Percentiles rank a stretch among this genome's conserved stretches.
phyloP scores from a whole-genome alignment of 2,888 invertebrate species.

The Busseola fusca region DNA sequence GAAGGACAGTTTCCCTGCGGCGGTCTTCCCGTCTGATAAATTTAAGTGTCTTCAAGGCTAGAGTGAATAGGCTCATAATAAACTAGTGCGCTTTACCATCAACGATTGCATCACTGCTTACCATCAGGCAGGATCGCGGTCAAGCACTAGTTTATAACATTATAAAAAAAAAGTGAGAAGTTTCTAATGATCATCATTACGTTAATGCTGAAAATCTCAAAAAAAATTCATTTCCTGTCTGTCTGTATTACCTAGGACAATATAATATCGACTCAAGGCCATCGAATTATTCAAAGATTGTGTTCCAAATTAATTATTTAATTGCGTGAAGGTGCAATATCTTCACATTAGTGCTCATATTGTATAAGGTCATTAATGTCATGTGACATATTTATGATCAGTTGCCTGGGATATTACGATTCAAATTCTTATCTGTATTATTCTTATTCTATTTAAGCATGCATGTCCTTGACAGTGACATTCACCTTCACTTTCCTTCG shows the following conservation, averaged over 20 bases:
- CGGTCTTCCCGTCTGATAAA: too few species aligned
- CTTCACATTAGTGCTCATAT: constrained; percentile 22
- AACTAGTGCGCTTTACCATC: too few species aligned
- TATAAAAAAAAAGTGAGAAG: neutral
- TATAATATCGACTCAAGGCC: neutral
- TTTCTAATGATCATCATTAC: neutral
- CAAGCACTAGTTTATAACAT: too few species aligned
- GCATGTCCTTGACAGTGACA: constrained; percentile 37
- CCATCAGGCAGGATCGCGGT: too few species aligned
- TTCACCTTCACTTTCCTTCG: constrained; percentile 26
- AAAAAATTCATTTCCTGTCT: neutral
- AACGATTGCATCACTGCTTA: too few species aligned
- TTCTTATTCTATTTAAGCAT: constrained; percentile 4
- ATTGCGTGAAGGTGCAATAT: neutral
- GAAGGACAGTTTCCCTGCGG: too few species aligned
- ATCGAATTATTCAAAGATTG: neutral
- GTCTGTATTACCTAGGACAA: neutral
- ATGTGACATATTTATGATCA: constrained; percentile 25
- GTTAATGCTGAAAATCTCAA: neutral
- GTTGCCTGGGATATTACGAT: constrained; percentile 9
- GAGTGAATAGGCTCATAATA: too few species aligned
- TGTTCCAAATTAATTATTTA: constrained; percentile 1
- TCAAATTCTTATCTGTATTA: constrained; percentile 31
- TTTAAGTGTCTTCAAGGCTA: too few species aligned
- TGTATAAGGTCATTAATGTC: constrained; percentile 27